phyloP scores from a whole-genome alignment of 2,113 vertebrate genomes.

The Prunella himalayana region DNA sequence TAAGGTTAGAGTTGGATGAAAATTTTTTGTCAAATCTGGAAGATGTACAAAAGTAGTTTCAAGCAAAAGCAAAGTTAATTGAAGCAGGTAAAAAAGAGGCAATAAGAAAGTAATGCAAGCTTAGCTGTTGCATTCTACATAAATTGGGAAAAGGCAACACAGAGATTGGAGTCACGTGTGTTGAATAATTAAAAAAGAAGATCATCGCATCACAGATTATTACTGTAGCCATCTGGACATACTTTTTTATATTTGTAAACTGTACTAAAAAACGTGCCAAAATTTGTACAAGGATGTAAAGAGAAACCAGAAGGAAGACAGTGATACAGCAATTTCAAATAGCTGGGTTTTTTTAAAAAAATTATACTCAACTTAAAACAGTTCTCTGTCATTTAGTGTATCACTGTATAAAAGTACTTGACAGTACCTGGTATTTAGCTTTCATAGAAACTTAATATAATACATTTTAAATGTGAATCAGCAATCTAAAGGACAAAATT shows the following conservation, averaged over 20 bases:
- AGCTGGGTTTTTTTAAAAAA: background rate
- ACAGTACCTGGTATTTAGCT: background rate
- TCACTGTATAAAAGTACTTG: background rate
- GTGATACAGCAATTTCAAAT: background rate
- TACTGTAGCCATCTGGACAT: background rate
- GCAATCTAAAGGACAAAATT: background rate
- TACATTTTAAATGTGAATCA: background rate
- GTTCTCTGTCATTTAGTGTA: background rate
- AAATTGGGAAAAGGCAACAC: background rate
- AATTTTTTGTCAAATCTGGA: background rate
- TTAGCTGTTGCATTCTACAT: background rate
- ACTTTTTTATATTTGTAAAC: background rate
- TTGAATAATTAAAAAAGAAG: background rate
- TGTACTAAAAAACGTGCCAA: background rate
- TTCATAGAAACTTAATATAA: background rate
- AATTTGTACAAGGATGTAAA: background rate
- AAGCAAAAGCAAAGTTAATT: background rate
- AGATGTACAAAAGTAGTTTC: background rate
- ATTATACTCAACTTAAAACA: background rate
- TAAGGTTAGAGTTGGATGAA: background rate
- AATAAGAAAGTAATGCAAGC: background rate
- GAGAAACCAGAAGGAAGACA: background rate
- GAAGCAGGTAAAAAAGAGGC: background rate
- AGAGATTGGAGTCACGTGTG: background rate
- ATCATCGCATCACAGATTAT: background rate